Evolutionary conservation across 2,888 invertebrate species (phyloP), one percentile per base, ranked within the genome.

Genomic region (Pteria penguin): DNA sequence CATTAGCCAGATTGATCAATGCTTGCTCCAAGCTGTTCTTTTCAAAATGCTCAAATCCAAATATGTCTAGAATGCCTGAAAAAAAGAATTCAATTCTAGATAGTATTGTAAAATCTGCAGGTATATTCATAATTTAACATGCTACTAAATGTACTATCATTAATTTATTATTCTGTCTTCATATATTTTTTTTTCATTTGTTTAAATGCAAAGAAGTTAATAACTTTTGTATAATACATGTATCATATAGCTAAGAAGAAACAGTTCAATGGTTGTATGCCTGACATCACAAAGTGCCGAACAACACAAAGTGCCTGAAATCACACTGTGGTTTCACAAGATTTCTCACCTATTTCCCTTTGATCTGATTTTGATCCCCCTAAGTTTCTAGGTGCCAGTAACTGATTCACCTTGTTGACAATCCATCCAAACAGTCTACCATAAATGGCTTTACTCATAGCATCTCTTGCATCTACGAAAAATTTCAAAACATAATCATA

Each of bases 401-500:
- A 91, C 75, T 89, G 87, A 86, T 93, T 93, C 73, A 93, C 90
- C 83, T 93, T 92, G 84, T 91, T 91, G 62, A 93, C 93, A 71
- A 93, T 91, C 93, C 93, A 93, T 72, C 92, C 90, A 90, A 93
- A 93, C 80, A 93, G 84, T 4, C 93, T 90, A 2, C 92, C 91
- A 87, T 93, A 93, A 60, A 93, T 84, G 66, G 92, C 90, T 86
- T 93, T 93, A 22, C 93, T 90, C 84, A 93, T 88, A 62, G 93
- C 93, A 85, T 91, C 90, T 63, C 91, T 75, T 0, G 90, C 89
- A 84, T 91, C 91, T 90, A 82, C 18, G 18, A 45, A 1, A 14
- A 45, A 45, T 45, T 36, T 45, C 11, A 45, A 45, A 45, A 45
- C 18, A 45, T n/a, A n/a, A n/a, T n/a, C n/a, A n/a, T n/a, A n/a